Evolutionary conservation across 2,888 invertebrate species (phyloP).

Genomic region (Tanytarsus gracilentus): DNA sequence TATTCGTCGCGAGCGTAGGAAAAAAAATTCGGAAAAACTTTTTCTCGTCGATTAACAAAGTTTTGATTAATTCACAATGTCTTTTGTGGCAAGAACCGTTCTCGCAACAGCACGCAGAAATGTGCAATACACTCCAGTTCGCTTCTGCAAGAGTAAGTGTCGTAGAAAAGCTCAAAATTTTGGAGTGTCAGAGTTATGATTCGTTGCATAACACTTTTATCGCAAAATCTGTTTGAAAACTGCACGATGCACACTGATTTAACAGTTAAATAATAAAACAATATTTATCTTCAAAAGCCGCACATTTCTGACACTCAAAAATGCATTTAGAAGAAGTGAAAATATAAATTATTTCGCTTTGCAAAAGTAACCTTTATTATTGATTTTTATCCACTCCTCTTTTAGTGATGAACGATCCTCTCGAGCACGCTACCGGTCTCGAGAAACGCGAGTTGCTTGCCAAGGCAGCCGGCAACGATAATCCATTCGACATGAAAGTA

Average conservation of each 20-base stretch:
- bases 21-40: background rate
- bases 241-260: background rate
- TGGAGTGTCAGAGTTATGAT: background rate
- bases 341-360: background rate
- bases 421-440: conserved; percentile 88
- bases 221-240: background rate
- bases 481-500: conserved; percentile 77
- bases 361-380: conserved; percentile 17
- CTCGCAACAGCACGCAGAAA: conserved; percentile 56
- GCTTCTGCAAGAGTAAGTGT: conserved; percentile 58
- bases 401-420: conserved; percentile 72
- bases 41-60: background rate
- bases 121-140: conserved; percentile 52
- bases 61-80: conserved; percentile 54
- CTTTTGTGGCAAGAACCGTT: conserved; percentile 63
- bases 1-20: background rate
- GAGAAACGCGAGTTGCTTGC: conserved; percentile 86
- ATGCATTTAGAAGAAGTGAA: background rate
- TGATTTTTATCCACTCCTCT: conserved; percentile 31
- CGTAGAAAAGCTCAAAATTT: conserved; percentile 25
- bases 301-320: background rate
- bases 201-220: conserved; percentile 15
- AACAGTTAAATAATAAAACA: background rate
- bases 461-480: conserved; percentile 76
- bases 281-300: background rate